Evolutionary conservation across 1,140 invertebrate species (phyloP).

Genomic region (Colletes gigas): DNA sequence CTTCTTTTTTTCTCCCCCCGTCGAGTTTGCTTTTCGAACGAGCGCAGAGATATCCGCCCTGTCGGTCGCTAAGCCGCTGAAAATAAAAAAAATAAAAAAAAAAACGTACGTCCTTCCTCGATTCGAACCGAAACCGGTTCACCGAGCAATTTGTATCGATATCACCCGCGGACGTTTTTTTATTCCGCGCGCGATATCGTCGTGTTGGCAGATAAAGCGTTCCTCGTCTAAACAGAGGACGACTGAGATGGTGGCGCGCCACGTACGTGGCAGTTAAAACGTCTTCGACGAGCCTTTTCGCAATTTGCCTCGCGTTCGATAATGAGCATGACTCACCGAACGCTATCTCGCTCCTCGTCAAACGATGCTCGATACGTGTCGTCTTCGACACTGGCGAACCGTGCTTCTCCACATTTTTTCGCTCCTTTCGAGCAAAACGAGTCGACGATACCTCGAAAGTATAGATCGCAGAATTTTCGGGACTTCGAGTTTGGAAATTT

Average conservation of each 20-base stretch:
- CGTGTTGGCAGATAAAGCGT: conserved; percentile 4
- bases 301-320: conserved; percentile 35
- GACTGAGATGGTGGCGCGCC: neutral
- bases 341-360: conserved; percentile 10
- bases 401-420: neutral
- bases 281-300: conserved; percentile 28
- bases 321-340: conserved; percentile 25
- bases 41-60: no score
- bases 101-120: neutral
- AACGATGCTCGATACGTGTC: conserved; percentile 23
- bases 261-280: conserved; percentile 4
- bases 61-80: neutral
- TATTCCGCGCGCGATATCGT: neutral
- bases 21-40: no score
- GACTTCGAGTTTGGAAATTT: no score
- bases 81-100: neutral
- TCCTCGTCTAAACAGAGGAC: conserved; percentile 10
- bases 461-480: no score
- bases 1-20: neutral
- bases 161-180: neutral
- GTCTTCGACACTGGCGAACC: neutral
- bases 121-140: conserved; percentile 15
- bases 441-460: no score
- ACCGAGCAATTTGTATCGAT: conserved; percentile 16
- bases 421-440: neutral